A percentile compares a stretch with the other conserved stretches of the same genome.
Evolutionary conservation across 2,888 invertebrate genomes (phyloP).

Genomic region (Cerceris ruficornis): DNA sequence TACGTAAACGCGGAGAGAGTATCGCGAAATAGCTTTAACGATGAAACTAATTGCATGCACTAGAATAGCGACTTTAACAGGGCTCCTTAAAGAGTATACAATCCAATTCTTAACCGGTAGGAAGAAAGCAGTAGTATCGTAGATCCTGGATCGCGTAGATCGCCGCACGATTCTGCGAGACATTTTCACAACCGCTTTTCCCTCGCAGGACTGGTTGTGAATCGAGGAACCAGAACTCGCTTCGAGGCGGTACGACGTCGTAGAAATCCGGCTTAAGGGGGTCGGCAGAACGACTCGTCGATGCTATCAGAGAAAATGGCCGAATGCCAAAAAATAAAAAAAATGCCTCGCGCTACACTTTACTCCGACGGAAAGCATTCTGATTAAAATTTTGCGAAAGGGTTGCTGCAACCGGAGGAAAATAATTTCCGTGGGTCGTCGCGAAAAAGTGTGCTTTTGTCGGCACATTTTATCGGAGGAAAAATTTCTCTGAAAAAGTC

Average conservation of each 20-base stretch:
- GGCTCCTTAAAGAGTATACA: conserved; percentile 26
- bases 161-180: conserved; percentile 47
- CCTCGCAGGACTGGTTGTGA: conserved; percentile 69
- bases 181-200: conserved; percentile 78
- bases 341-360: neutral
- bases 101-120: conserved; percentile 33
- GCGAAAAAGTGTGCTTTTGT: neutral
- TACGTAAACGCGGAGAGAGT: neutral
- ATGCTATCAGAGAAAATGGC: conserved; percentile 43
- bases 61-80: neutral
- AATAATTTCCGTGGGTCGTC: neutral
- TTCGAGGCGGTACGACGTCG: conserved; percentile 44
- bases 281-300: conserved; percentile 49
- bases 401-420: too few relatives aligned
- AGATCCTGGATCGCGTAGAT: conserved; percentile 52
- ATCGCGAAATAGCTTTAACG: conserved; percentile 16
- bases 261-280: conserved; percentile 61
- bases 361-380: neutral
- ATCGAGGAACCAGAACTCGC: conserved; percentile 67
- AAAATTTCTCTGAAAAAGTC: neutral
- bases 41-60: conserved; percentile 25
- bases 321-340: conserved; percentile 1
- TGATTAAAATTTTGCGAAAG: neutral
- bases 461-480: too few relatives aligned
- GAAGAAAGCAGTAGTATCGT: conserved; percentile 6